Evolutionary conservation across 2,888 invertebrate genomes (phyloP), one percentile per base, ranked within the genome.

Genomic region (Dusona sp.): DNA sequence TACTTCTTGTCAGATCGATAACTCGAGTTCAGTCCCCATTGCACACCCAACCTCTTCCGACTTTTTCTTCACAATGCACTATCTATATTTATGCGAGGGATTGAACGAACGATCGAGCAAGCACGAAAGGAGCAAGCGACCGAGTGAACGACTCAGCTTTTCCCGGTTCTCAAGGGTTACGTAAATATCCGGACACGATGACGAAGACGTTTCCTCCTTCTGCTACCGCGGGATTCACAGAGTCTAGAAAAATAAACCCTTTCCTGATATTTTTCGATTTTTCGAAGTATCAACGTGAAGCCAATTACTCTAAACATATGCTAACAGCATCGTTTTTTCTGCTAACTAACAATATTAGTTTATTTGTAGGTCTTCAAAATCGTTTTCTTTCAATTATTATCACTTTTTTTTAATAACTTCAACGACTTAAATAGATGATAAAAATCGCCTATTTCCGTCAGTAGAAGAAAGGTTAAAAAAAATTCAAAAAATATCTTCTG

Each of bases 1-100:
- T 83, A 79, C 79, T 82, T 79, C 74, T 75, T 79, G 61, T 25
- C 70, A 72, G 79, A 87, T 87, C 87, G 79, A 87, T 87, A 85
- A 72, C 84, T 72, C 83, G 81, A 84, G 77, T 77, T 73, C 61
- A 82, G 64, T 38, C 36, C 38, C 68, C 73, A 38, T 45, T 48
- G 48, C 36, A 19, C 36, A n/a, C 11, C 19, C 29, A 9, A 45
- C 38, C 42, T 36, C 38, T 38, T 29, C 16, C 42, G 22, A 19
- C 64, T 13, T 36, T n/a, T 64, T 38, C n/a, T 22, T 2, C 48
- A 16, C 25, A 36, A 6, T 45, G 36, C 65, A 51, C 8, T 64
- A 36, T 33, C 36, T 73, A 38, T 64, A 45, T 57, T 57, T 70
- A 51, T 11, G 9, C 22, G 54, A 72, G 42, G 22, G 48, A 57